phyloP scores from a whole-genome alignment of 2,113 vertebrate genomes.

The Grammatotria lemairii region DNA sequence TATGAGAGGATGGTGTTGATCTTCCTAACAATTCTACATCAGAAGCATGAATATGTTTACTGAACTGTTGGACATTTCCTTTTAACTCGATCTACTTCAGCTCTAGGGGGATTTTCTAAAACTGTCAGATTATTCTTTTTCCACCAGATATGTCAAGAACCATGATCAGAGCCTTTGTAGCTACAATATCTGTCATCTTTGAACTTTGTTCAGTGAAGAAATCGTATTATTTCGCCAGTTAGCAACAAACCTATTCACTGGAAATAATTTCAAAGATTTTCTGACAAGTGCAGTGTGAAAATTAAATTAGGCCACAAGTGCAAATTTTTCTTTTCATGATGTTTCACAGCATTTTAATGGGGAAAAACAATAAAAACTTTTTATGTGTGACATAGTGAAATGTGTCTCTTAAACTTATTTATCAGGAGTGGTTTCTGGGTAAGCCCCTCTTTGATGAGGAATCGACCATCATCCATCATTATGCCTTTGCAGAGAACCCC shows the following conservation, averaged over 20 bases:
- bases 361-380: not conserved
- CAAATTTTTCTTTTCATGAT: not conserved
- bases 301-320: not conserved
- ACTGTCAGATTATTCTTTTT: not conserved
- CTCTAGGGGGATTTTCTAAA: not conserved
- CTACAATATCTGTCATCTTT: not conserved
- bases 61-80: not conserved
- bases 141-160: not conserved
- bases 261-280: constrained; percentile 1
- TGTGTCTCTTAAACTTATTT: not conserved
- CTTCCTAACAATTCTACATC: not conserved
- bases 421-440: constrained; percentile 93
- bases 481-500: constrained; percentile 95
- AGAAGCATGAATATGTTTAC: not conserved
- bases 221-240: constrained; percentile 6
- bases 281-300: not conserved
- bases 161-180: not conserved
- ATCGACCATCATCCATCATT: constrained; percentile 98
- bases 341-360: not conserved
- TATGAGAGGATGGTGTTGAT: not conserved
- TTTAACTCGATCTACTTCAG: not conserved
- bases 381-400: not conserved
- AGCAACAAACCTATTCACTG: not conserved
- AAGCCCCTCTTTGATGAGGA: constrained; percentile 90
- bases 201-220: not conserved